Conservation (phyloP, 2,797 vertebrate species). For the Periparus ater region DNA sequence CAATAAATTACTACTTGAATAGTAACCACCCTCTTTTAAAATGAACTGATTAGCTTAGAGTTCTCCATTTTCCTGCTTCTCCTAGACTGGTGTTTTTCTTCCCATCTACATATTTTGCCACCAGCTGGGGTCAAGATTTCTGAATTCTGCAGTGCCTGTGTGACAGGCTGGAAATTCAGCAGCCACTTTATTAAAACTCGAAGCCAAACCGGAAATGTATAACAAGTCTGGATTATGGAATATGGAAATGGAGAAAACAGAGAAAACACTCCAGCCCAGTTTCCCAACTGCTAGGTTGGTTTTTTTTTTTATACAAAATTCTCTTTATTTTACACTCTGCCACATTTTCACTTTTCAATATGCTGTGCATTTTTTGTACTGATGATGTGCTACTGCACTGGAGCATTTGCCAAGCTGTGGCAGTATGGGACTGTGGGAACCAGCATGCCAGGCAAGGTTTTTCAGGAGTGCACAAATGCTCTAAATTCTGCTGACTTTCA, state of each 20-base stretch:
- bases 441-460: not conserved
- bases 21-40: not conserved
- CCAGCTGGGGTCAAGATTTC: not conserved
- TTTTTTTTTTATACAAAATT: not conserved
- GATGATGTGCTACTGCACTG: not conserved
- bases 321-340: not conserved
- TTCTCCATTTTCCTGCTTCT: conserved; percentile 11
- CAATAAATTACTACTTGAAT: conserved; percentile 12
- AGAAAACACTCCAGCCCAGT: not conserved
- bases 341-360: conserved; percentile 6
- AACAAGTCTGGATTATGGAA: not conserved
- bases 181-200: not conserved
- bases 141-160: not conserved
- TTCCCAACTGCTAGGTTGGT: not conserved
- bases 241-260: conserved; percentile 10
- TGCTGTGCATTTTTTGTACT: not conserved
- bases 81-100: not conserved
- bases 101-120: not conserved
- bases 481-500: conserved; percentile 9
- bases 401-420: not conserved
- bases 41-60: not conserved
- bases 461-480: not conserved
- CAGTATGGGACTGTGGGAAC: not conserved
- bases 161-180: not conserved
- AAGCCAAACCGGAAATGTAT: not conserved